Evolutionary conservation across 2,113 vertebrate species (phyloP), one percentile per base, ranked within the genome.

Genomic region (Lepus americanus): DNA sequence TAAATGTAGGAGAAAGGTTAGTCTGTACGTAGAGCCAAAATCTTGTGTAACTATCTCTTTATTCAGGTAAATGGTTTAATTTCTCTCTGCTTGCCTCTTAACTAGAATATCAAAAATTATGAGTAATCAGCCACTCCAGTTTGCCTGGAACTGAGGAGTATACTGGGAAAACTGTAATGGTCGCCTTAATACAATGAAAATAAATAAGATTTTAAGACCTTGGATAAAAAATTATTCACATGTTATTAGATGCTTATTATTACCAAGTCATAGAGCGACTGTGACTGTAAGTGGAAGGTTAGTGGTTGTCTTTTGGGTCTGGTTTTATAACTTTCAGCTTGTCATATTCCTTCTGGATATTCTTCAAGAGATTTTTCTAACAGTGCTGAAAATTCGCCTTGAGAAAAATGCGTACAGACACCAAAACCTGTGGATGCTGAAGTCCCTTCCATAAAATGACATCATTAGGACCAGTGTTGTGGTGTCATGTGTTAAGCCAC

Each of bases 301-400:
- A 84, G 36, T n/a, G 23, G 53, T 89, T 73, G 25, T 77, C 83
- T 97, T 97, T 80, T 90, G 64, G 29, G 53, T 76, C 36, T 88
- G 33, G 20, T 64, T 44, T 84, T 72, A 39, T 23, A 80, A 80
- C 16, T 84, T 92, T 73, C 13, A 64, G 33, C 19, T 77, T 59
- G 36, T 69, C 39, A n/a, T 55, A 12, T 20, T 51, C 12, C 53
- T 77, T 81, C 84, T 44, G 6, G 59, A 90, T 72, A 31, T 66
- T 93, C 17, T 87, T 79, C 12, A 36, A 80, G 80, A 85, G 11
- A 70, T 5, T 72, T 91, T 92, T n/a, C 31, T 82, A 91, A 44
- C 61, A 64, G 19, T 19, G 67, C 6, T 76, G 59, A 78, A 49
- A 93, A 33, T 87, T 97, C 23, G 72, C n/a, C 23, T 87, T 69